phyloP scores from a whole-genome alignment of 2,797 vertebrate species.

The Sibirionetta formosa region DNA sequence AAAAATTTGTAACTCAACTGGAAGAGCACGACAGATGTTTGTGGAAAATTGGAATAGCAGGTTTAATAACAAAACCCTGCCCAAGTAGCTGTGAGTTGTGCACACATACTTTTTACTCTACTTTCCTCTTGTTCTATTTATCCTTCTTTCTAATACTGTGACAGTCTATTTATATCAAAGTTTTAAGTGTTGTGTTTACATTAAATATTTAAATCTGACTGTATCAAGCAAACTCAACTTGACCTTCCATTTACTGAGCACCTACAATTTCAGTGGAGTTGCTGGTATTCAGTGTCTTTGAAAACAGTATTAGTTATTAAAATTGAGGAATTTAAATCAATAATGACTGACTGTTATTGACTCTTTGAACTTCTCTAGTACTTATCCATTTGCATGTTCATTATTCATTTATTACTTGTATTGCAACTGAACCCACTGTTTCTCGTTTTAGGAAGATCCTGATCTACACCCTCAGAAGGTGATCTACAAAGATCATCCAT shows the following conservation, averaged over 20 bases:
- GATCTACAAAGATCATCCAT: not conserved
- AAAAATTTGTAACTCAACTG: not conserved
- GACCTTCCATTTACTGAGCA: not conserved
- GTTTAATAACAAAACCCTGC: not conserved
- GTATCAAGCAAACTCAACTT: not conserved
- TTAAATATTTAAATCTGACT: slow-evolving; percentile 9
- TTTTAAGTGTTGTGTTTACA: not conserved
- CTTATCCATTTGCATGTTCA: not conserved
- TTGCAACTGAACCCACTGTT: not conserved
- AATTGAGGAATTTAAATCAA: not conserved
- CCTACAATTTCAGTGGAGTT: not conserved
- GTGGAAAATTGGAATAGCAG: not conserved
- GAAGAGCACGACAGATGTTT: not conserved
- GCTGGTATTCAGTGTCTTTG: not conserved
- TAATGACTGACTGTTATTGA: not conserved
- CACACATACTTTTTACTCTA: not conserved
- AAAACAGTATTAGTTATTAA: not conserved
- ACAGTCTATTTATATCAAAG: not conserved
- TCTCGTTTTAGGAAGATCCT: not conserved
- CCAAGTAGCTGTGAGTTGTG: not conserved
- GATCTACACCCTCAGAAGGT: not conserved
- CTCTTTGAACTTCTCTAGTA: not conserved
- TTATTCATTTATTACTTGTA: not conserved
- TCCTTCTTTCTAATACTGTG: not conserved
- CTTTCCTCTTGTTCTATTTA: not conserved